Evolutionary conservation across 2,888 invertebrate genomes (phyloP), one percentile per base, ranked within the genome.

Genomic region (Lycocerus yunnanus): DNA sequence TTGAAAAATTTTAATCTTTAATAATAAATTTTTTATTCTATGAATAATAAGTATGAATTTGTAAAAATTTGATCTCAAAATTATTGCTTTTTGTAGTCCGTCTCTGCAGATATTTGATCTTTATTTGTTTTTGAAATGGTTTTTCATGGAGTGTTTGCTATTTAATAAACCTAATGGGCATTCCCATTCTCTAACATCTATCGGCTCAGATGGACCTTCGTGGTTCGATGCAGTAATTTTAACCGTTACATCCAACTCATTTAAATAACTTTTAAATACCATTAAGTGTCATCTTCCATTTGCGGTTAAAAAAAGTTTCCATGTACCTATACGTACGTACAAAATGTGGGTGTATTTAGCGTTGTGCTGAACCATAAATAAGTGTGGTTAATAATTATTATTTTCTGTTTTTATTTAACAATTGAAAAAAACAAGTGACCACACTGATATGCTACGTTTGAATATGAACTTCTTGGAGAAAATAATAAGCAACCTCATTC

Each of bases 401-500:
- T 43, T 43, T n/a, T 43, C 4, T 11, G 8, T 43, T 43, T 43
- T n/a, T 43, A 43, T 43, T 43, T 43, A 43, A 43, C n/a, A 43
- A 43, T 43, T 6, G 43, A 43, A n/a, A 43, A n/a, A 43, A 43
- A n/a, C n/a, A 43, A 43, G n/a, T n/a, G 43, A 43, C 43, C n/a
- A n/a, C n/a, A n/a, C 8, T 3, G 9, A 13, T n/a, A n/a, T 15
- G 13, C n/a, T n/a, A 20, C 20, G 18, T 60, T 60, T 6, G 15
- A 18, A 15, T 63, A 63, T 63, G 61, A 18, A 63, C 61, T 18
- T n/a, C 20, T 13, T 13, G 18, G n/a, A 20, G 18, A 60, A 60
- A 61, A 66, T 74, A 75, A 80, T 81, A 83, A 83, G 84, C 83
- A 81, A 81, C 82, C 79, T 77, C 80, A 79, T 82, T 83, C 83